Base-by-base conservation (phyloP, 2,888 invertebrate genomes). In the Philopedon plagiatum region DNA sequence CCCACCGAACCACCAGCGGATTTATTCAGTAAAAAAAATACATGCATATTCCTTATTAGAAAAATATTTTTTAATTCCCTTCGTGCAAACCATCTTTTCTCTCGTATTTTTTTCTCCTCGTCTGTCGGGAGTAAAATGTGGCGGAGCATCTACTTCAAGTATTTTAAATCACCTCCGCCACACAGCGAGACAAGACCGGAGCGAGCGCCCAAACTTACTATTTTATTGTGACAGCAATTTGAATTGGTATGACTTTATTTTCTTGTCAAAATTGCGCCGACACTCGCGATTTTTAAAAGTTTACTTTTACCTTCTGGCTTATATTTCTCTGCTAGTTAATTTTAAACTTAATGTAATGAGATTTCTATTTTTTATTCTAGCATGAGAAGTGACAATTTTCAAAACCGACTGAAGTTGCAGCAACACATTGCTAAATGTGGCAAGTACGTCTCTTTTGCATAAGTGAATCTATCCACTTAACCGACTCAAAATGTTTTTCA, bases 151-250 rank as follows among this genome's bases (percentile, higher is more conserved):
- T 46, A 62, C 62, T 62, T 34, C 32, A 21, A 32, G 62, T 29
- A 62, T 49, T 62, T 62, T 62, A 62, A 62, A 62, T 62, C 62
- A 62, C 49, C 62, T 62, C 46, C 41, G 44, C 46, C 46, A 26
- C 62, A 46, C 13, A 37, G 57, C 34, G 57, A 62, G 62, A 62
- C 62, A 62, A 62, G 32, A 62, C 60, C 49, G 62, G n/a, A 29
- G n/a, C n/a, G 49, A 44, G 39, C 26, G 62, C 19, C 62, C 62
- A 46, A 61, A 44, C 5, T 62, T 34, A 49, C 46, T 62, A 62
- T 62, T 62, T 62, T 62, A 62, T 62, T 49, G 62, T 62, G 62
- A 62, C 62, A 62, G 32, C 62, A 49, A 49, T 62, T 46, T 62
- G 62, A 46, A 61, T 61, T 32, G 61, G 46, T 46, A 46, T 32